Evolutionary conservation across 2,888 invertebrate species (phyloP).

Genomic region (Lamproptera curius): DNA sequence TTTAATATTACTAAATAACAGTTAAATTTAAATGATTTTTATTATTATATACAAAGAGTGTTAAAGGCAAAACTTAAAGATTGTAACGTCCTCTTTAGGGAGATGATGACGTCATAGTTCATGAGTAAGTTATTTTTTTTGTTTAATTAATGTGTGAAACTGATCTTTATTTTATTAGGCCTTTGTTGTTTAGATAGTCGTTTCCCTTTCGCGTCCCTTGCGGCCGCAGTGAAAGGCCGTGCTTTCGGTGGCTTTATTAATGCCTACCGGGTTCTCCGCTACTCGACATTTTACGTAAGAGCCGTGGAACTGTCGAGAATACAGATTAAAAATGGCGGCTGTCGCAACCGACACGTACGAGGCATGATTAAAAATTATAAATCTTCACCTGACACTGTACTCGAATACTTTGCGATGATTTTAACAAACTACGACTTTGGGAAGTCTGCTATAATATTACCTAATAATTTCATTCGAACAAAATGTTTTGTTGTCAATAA

Average conservation of each 20-base stretch:
- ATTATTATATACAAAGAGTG: too few relatives aligned
- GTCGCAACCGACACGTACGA: slow-evolving; percentile 12
- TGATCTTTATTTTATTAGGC: too few relatives aligned
- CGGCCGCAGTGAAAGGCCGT: slow-evolving; percentile 33
- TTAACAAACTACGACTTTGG: slow-evolving; percentile 11
- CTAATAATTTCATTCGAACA: slow-evolving; percentile 11
- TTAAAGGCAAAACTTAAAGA: too few relatives aligned
- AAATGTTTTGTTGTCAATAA: too few relatives aligned
- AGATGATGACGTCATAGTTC: too few relatives aligned
- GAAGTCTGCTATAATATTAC: slow-evolving; percentile 11
- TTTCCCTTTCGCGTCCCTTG: neutral
- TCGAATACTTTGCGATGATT: slow-evolving; percentile 7
- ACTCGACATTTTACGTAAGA: slow-evolving; percentile 28
- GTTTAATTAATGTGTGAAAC: too few relatives aligned
- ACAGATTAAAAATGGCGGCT: slow-evolving; percentile 24
- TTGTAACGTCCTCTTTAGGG: too few relatives aligned
- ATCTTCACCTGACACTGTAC: too few relatives aligned
- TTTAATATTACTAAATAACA: too few relatives aligned
- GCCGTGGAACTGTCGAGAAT: slow-evolving; percentile 21
- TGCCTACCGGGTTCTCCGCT: slow-evolving; percentile 27
- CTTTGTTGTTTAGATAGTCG: neutral
- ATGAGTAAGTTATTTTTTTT: too few relatives aligned
- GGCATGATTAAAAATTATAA: too few relatives aligned
- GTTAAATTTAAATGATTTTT: too few relatives aligned
- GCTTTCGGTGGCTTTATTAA: slow-evolving; percentile 29